Conservation (phyloP, 1,140 invertebrate species). For the Neodiprion virginianus region DNA sequence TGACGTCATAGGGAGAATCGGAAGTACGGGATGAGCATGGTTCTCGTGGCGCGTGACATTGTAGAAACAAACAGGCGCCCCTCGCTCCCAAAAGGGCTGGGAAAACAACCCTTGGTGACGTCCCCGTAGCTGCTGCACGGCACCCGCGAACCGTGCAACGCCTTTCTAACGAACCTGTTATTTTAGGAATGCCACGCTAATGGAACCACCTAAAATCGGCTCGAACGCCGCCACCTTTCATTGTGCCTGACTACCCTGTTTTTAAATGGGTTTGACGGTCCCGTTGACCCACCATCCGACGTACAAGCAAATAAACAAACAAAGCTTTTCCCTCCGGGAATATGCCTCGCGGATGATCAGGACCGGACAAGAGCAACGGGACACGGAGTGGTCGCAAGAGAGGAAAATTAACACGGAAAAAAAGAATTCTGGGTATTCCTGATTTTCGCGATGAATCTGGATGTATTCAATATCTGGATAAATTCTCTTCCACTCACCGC, state of each 20-base stretch:
- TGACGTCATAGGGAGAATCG: constrained; percentile 31
- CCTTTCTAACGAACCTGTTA: constrained; percentile 48
- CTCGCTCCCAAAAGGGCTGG: constrained; percentile 42
- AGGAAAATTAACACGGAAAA: too few relatives aligned
- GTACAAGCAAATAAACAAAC: not conserved
- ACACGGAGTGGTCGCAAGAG: too few relatives aligned
- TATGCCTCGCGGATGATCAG: not conserved
- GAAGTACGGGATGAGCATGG: constrained; percentile 27
- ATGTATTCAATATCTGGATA: too few relatives aligned
- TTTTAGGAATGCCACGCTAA: constrained; percentile 49
- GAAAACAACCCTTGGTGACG: constrained; percentile 1
- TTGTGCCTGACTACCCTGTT: not conserved
- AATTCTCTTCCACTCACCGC: too few relatives aligned
- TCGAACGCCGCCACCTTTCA: not conserved
- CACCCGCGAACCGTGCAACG: constrained; percentile 32
- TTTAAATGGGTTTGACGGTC: not conserved
- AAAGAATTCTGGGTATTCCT: too few relatives aligned
- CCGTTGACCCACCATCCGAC: not conserved
- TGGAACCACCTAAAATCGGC: constrained; percentile 31
- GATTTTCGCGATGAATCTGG: too few relatives aligned
- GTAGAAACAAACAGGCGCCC: constrained; percentile 42
- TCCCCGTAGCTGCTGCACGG: not conserved
- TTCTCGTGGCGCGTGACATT: constrained; percentile 29
- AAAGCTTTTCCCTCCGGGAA: not conserved
- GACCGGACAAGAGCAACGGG: too few relatives aligned